Evolutionary conservation across 2,113 vertebrate genomes (phyloP), one percentile per base, ranked within the genome.

Genomic region (Gambusia affinis): DNA sequence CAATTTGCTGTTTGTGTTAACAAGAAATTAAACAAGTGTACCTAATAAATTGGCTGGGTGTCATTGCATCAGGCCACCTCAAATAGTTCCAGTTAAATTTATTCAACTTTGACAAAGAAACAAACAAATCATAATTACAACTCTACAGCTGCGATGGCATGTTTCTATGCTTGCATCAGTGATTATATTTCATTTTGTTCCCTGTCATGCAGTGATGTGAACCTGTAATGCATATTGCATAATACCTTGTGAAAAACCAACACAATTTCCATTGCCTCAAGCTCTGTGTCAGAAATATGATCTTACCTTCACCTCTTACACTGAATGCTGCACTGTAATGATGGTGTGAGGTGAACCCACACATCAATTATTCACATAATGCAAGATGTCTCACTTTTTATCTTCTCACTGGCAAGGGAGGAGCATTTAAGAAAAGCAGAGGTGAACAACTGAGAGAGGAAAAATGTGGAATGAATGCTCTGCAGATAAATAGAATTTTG

Each of bases 301-400:
- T 89, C 91, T 83, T 89, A 76, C 67, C 81, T 73, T 91, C 87
- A 91, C 88, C 90, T 90, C 79, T 83, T 87, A 88, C 69, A 87
- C 90, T 60, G 72, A 85, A 82, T 83, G 75, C 84, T 37, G 27
- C 78, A 71, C 88, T 87, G 85, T 89, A 89, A 91, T 81, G 82
- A 91, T 78, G 91, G 85, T 91, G 79, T 75, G 83, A 91, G 85
- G 90, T 88, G 88, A 90, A 83, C 73, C 82, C 83, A 74, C 89
- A 86, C 89, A 90, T 93, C 85, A 93, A 88, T 92, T 93, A 92
- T 91, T 91, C 85, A 92, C 88, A 87, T 68, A 89, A 91, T 85
- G 79, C 86, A 76, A 87, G 81, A 88, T 84, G 87, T 91, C 22
- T 90, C 77, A 84, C 73, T 85, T 79, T 87, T 91, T 83, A 87